These are phyloP conservation scores for Tribolium freemani DNA, from an alignment of 2,888 invertebrate genomes.

Conservation along the genomic window DNA sequence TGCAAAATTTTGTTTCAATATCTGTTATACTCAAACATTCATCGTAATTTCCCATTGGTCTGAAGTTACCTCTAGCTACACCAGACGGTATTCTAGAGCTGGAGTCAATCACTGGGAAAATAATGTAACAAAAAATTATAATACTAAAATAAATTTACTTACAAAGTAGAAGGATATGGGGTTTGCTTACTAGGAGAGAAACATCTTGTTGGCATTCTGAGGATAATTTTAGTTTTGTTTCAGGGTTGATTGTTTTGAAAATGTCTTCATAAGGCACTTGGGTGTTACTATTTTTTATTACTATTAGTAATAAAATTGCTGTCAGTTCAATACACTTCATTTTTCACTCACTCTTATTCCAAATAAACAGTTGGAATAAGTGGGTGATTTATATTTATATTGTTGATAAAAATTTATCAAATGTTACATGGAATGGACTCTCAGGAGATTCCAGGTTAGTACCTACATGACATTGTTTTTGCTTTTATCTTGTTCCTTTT, in stretches of 20 bases:
- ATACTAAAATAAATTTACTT: neutral
- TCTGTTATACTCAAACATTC: constrained; percentile 23
- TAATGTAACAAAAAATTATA: neutral
- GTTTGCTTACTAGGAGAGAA: neutral
- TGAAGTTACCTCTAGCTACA: constrained; percentile 17
- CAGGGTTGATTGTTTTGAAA: neutral
- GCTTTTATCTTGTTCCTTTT: neutral
- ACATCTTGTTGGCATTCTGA: neutral
- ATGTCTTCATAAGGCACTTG: neutral
- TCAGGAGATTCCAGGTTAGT: neutral
- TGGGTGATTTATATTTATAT: constrained; percentile 8
- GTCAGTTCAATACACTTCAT: neutral
- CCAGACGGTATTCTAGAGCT: constrained; percentile 35
- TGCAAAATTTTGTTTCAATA: constrained; percentile 19
- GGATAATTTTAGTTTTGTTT: neutral
- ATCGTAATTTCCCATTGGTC: constrained; percentile 30
- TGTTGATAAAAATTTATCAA: constrained; percentile 3
- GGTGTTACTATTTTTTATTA: neutral
- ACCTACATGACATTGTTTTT: neutral
- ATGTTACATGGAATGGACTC: neutral
- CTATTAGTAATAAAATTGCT: neutral
- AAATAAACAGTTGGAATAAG: neutral
- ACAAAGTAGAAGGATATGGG: neutral
- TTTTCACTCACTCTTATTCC: neutral
- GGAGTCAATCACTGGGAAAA: constrained; percentile 17